A percentile compares a stretch with the other conserved stretches of the same genome.
These are phyloP conservation scores for Chloebia gouldiae DNA, from an alignment of 2,113 vertebrate genomes.

Conservation along the genomic window DNA sequence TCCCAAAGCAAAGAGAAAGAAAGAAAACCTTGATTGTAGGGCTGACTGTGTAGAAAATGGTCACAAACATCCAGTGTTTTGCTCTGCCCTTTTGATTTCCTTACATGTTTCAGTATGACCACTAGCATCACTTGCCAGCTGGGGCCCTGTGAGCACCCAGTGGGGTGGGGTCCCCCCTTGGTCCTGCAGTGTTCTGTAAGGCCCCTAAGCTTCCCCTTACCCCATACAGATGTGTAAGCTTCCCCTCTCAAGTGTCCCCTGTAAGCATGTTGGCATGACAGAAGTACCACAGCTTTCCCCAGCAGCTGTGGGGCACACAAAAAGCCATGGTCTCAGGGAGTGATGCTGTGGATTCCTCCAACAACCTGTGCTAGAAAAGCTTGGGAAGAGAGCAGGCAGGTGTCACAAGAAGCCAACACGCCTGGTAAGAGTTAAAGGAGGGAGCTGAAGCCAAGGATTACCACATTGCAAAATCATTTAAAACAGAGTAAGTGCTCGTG, in stretches of 20 bases:
- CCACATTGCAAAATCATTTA: not conserved
- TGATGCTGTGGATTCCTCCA: not conserved
- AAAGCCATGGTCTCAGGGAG: rapidly evolving
- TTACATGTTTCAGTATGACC: rapidly evolving
- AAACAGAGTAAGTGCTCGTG: not conserved
- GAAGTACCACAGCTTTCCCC: not conserved
- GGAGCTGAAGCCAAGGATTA: not conserved
- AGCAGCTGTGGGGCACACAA: rapidly evolving
- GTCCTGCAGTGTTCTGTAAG: rapidly evolving
- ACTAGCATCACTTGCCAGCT: not conserved
- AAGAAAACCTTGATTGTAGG: slow-evolving; percentile 13
- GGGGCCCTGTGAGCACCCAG: rapidly evolving
- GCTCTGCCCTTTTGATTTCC: not conserved
- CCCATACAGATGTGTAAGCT: rapidly evolving
- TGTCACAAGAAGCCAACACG: rapidly evolving
- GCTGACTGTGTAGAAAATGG: not conserved
- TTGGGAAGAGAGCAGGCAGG: not conserved
- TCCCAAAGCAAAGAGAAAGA: slow-evolving; percentile 42
- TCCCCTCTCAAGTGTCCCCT: not conserved
- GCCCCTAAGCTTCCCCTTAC: not conserved
- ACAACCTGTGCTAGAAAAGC: rapidly evolving
- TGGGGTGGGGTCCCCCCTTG: rapidly evolving
- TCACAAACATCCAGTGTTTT: not conserved
- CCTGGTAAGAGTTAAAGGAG: not conserved
- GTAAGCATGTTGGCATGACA: rapidly evolving